Evolutionary conservation across 2,113 vertebrate species (phyloP).

Genomic region (Mus spicilegus): DNA sequence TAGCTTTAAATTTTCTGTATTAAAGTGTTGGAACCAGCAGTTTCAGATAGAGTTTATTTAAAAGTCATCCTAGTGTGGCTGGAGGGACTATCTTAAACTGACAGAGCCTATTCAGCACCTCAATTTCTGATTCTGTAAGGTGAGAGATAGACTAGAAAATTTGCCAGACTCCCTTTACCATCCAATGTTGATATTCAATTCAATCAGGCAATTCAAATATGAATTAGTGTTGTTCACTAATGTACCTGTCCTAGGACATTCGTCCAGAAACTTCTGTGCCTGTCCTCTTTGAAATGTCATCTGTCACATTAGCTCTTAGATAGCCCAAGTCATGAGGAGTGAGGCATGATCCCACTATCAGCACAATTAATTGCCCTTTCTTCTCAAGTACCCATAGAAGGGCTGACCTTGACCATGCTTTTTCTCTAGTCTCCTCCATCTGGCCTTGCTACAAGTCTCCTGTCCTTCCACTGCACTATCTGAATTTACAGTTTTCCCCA

Average conservation of each 20-base stretch:
- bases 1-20: not conserved
- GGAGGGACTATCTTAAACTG: not conserved
- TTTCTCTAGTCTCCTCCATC: not conserved
- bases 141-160: not conserved
- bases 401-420: slow-evolving; percentile 42
- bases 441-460: not conserved
- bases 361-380: slow-evolving; percentile 71
- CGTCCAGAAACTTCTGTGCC: slow-evolving; percentile 50
- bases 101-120: not conserved
- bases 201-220: not conserved
- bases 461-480: not conserved
- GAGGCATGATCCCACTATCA: slow-evolving; percentile 18
- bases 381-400: slow-evolving; percentile 70
- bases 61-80: not conserved
- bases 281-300: slow-evolving; percentile 57
- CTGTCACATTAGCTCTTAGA: slow-evolving; percentile 53
- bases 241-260: slow-evolving; percentile 30
- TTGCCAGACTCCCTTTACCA: not conserved
- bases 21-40: not conserved
- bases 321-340: not conserved
- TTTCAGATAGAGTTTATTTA: not conserved
- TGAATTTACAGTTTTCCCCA: not conserved
- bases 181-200: slow-evolving; percentile 1
- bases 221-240: not conserved
- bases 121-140: slow-evolving; percentile 2